Evolutionary conservation across 64 coral and sea anemone species (phyloP).

Genomic region (Trachythela sp.): DNA sequence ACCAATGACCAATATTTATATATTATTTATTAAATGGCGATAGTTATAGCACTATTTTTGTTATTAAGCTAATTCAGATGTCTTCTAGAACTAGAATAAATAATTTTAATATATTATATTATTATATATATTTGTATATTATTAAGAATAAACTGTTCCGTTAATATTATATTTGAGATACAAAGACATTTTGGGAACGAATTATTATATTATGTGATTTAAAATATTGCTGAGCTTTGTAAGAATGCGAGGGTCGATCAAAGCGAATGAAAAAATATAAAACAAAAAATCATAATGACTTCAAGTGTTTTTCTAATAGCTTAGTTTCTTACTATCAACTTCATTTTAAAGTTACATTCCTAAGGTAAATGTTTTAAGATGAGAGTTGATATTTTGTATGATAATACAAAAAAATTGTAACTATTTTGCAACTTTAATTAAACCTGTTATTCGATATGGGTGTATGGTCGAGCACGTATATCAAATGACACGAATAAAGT

Average conservation of each 20-base stretch:
- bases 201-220: not conserved
- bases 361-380: not conserved
- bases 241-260: not conserved
- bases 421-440: not conserved
- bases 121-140: constrained; percentile 36
- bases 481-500: not conserved
- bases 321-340: not conserved
- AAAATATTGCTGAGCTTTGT: not conserved
- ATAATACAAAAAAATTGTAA: not conserved
- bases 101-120: constrained; percentile 36
- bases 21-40: constrained; percentile 33
- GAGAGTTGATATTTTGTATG: not conserved
- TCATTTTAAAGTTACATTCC: not conserved
- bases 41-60: constrained; percentile 28
- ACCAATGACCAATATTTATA: constrained; percentile 21
- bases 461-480: not conserved
- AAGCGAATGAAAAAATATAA: not conserved
- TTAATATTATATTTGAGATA: constrained; percentile 3
- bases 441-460: not conserved
- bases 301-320: not conserved
- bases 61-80: constrained; percentile 20
- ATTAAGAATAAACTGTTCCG: constrained; percentile 23
- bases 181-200: not conserved
- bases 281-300: not conserved
- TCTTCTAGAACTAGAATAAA: constrained; percentile 18